A percentile compares a stretch with the other conserved stretches of the same genome.
Evolutionary conservation across 1,140 invertebrate species (phyloP).

Genomic region (Danaus plexippus): DNA sequence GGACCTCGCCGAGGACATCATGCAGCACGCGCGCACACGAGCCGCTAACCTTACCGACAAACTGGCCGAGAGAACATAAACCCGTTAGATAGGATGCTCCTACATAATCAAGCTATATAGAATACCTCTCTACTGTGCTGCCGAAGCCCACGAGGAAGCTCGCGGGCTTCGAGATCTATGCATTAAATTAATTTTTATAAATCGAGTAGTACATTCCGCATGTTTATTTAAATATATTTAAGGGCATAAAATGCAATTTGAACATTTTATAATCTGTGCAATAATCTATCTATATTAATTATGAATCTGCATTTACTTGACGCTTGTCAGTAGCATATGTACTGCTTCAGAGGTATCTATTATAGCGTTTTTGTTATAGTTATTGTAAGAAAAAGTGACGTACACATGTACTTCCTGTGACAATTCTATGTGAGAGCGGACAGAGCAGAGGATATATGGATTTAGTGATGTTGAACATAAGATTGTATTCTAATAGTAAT

Average conservation of each 20-base stretch:
- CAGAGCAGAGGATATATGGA: too few relatives aligned
- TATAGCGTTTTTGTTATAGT: too few relatives aligned
- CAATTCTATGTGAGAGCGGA: too few relatives aligned
- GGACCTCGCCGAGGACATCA: conserved; percentile 85
- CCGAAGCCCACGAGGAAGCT: too few relatives aligned
- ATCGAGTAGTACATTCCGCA: conserved; percentile 1
- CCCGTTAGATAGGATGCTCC: background rate
- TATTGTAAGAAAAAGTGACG: conserved; percentile 5
- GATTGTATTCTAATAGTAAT: too few relatives aligned
- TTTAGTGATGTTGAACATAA: too few relatives aligned
- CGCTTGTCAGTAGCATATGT: too few relatives aligned
- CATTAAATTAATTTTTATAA: background rate
- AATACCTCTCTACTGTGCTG: too few relatives aligned
- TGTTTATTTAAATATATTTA: conserved; percentile 5
- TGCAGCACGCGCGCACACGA: conserved; percentile 78
- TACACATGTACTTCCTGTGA: too few relatives aligned
- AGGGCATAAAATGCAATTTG: conserved; percentile 3
- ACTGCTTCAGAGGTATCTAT: too few relatives aligned
- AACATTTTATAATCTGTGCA: background rate
- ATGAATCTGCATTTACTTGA: background rate
- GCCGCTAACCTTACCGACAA: conserved; percentile 79
- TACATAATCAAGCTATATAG: too few relatives aligned
- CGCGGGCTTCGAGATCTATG: background rate
- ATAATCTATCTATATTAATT: background rate
- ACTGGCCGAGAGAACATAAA: conserved; percentile 57